Conservation (phyloP, 2,888 invertebrate genomes). For the Yponomeuta plumbellus region DNA sequence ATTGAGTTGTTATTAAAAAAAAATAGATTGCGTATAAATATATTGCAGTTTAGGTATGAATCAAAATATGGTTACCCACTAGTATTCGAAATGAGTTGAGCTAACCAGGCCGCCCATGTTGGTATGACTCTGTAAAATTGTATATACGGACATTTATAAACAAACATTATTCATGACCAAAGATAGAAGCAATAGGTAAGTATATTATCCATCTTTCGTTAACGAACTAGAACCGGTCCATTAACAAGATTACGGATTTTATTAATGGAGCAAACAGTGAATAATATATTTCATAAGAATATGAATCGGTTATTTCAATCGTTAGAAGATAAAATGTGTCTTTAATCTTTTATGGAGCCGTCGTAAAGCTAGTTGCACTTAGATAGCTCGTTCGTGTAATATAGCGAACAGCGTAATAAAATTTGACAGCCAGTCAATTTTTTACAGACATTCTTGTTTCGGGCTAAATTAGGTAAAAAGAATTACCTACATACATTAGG, state of each 20-base stretch:
- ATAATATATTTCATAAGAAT: slow-evolving; percentile 61
- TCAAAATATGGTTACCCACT: too few species aligned
- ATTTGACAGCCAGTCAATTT: slow-evolving; percentile 56
- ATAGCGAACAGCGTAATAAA: slow-evolving; percentile 53
- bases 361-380: slow-evolving; percentile 50
- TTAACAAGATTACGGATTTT: slow-evolving; percentile 55
- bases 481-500: neutral
- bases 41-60: too few species aligned
- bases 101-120: neutral
- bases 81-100: neutral
- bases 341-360: slow-evolving; percentile 64
- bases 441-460: slow-evolving; percentile 9
- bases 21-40: too few species aligned
- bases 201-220: slow-evolving; percentile 58
- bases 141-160: neutral
- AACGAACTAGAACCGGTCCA: slow-evolving; percentile 55
- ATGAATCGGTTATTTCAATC: slow-evolving; percentile 62
- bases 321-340: slow-evolving; percentile 59
- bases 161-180: slow-evolving; percentile 65
- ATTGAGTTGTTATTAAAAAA: too few species aligned
- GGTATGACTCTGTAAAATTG: neutral
- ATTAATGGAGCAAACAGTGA: slow-evolving; percentile 52
- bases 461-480: neutral
- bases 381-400: slow-evolving; percentile 38
- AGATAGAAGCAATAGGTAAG: slow-evolving; percentile 60